Conservation (phyloP, 1,140 invertebrate species). For the Aphis craccivora region DNA sequence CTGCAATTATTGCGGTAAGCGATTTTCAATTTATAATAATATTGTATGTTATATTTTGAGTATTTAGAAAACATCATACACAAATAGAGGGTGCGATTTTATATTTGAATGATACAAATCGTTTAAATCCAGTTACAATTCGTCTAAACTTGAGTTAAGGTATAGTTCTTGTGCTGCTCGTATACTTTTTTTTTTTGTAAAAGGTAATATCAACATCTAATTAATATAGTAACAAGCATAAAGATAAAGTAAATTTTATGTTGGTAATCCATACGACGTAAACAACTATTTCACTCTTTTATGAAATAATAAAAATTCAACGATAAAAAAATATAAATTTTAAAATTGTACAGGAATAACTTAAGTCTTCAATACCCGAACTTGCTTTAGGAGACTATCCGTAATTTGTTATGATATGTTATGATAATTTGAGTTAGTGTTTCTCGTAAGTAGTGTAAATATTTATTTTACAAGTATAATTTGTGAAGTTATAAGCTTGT, state of each 20-base stretch:
- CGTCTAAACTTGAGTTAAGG: too few species aligned
- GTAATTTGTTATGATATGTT: too few species aligned
- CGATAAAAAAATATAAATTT: neutral
- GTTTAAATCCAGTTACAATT: neutral
- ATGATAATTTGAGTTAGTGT: too few species aligned
- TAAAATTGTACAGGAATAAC: neutral
- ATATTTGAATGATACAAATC: neutral
- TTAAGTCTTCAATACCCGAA: neutral
- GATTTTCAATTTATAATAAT: neutral
- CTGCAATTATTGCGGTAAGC: neutral
- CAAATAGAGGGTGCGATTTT: neutral
- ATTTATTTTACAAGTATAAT: too few species aligned
- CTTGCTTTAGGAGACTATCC: too few species aligned
- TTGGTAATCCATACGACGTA: neutral
- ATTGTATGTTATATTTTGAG: neutral
- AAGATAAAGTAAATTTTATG: neutral
- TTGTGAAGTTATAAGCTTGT: neutral
- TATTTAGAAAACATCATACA: neutral
- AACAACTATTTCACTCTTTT: neutral
- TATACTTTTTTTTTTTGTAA: neutral
- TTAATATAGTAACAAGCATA: too few species aligned
- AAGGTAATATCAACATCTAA: neutral
- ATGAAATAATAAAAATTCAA: neutral
- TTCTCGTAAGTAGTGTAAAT: too few species aligned
- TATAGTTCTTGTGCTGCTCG: too few species aligned